Evolutionary conservation across 2,888 invertebrate species (phyloP).

Genomic region (Sussaba pulchella): DNA sequence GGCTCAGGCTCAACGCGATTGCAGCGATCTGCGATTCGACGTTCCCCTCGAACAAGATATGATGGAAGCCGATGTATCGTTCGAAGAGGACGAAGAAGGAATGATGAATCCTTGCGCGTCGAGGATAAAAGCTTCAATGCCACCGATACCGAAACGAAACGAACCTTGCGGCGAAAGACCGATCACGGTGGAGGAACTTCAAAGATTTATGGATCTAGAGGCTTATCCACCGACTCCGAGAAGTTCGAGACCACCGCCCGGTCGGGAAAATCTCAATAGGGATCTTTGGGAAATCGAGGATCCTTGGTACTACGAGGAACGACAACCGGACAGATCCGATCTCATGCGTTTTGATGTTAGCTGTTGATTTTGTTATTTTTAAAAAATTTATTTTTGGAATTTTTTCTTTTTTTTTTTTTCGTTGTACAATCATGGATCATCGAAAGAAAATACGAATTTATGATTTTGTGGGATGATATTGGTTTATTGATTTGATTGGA

Average conservation of each 20-base stretch:
- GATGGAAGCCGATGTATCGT: conserved; percentile 71
- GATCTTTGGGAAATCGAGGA: conserved; percentile 79
- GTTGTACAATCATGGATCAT: not conserved
- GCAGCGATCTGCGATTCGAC: conserved; percentile 65
- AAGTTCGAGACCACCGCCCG: conserved; percentile 69
- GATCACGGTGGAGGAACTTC: conserved; percentile 72
- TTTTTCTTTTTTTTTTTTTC: not conserved
- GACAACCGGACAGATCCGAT: conserved; percentile 66
- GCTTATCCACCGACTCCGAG: conserved; percentile 69
- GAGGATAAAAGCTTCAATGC: conserved; percentile 69
- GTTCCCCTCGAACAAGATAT: conserved; percentile 73
- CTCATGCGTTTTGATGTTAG: conserved; percentile 72
- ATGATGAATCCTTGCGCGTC: conserved; percentile 65
- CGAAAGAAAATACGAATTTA: not conserved
- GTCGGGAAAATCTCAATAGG: conserved; percentile 70
- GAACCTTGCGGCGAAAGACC: conserved; percentile 39
- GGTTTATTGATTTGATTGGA: no score
- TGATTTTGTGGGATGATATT: no score
- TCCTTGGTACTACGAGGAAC: conserved; percentile 74
- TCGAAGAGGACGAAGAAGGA: conserved; percentile 72
- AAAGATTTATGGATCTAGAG: conserved; percentile 75
- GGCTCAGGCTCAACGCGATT: conserved; percentile 40
- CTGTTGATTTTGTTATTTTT: conserved; percentile 16
- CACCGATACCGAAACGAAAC: conserved; percentile 60
- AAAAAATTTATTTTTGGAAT: not conserved